Conservation (phyloP, 2,888 invertebrate species). For the Cephalotes varians region DNA sequence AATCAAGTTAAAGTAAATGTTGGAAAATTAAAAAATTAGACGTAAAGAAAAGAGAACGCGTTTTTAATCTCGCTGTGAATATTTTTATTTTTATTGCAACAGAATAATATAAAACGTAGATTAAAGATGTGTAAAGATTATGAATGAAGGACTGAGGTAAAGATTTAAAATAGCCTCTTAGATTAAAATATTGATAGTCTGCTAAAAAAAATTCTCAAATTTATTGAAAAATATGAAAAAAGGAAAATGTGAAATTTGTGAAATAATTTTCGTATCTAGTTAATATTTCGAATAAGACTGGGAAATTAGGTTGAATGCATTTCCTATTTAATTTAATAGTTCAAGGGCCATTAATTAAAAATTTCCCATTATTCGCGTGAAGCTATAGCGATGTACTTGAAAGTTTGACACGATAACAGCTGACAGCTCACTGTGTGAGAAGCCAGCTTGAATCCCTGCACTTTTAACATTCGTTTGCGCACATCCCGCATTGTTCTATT, state of each 20-base stretch:
- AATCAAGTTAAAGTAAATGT: slow-evolving; percentile 5
- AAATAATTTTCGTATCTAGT: not conserved
- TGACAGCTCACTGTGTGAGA: slow-evolving; percentile 3
- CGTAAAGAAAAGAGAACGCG: not conserved
- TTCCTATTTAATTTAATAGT: not conserved
- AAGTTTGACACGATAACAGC: slow-evolving; percentile 25
- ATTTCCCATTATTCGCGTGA: not conserved
- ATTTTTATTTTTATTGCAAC: not conserved
- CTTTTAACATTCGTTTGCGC: slow-evolving; percentile 34
- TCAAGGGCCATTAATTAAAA: slow-evolving; percentile 16
- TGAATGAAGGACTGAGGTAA: not conserved
- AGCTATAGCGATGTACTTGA: not conserved
- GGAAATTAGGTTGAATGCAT: not conserved
- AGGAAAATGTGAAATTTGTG: not conserved
- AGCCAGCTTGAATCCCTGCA: slow-evolving; percentile 14
- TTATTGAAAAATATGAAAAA: not conserved
- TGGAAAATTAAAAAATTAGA: not conserved
- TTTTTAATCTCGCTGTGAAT: not conserved
- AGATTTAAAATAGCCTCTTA: not conserved
- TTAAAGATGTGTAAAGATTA: not conserved
- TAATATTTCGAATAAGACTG: not conserved
- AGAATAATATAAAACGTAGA: not conserved
- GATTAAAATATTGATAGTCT: not conserved
- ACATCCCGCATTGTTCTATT: slow-evolving; percentile 35
- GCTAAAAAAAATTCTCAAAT: not conserved